Evolutionary conservation across 1,140 invertebrate genomes (phyloP).

Genomic region (Lasaia peninsularis): DNA sequence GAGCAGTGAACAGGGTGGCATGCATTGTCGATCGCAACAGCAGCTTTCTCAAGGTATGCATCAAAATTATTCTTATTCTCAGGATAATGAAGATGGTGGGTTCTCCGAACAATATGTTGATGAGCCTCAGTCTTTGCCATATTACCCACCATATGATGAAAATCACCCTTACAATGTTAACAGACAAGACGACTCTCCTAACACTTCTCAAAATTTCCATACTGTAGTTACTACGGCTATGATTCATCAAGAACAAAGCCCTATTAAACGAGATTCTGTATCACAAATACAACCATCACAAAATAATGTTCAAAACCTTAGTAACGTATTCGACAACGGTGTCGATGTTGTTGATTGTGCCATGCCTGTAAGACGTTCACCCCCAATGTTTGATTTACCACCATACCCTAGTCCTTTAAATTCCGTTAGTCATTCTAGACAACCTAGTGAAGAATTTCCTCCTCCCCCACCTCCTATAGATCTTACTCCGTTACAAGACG

Average conservation of each 20-base stretch:
- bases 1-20: constrained; percentile 62
- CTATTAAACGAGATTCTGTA: constrained; percentile 75
- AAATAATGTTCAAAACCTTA: constrained; percentile 63
- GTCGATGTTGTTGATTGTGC: constrained; percentile 81
- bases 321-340: constrained; percentile 66
- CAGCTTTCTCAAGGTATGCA: constrained; percentile 50
- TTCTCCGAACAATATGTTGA: constrained; percentile 75
- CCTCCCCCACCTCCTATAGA: constrained; percentile 89
- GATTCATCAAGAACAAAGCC: constrained; percentile 88
- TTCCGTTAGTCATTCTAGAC: constrained; percentile 87
- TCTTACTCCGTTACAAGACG: constrained; percentile 78
- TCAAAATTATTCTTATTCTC: constrained; percentile 35
- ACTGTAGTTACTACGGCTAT: constrained; percentile 88
- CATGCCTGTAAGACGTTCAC: constrained; percentile 51
- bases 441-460: constrained; percentile 92
- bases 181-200: constrained; percentile 53
- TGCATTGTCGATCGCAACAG: constrained; percentile 75
- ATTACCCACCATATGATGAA: constrained; percentile 78
- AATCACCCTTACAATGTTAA: constrained; percentile 51
- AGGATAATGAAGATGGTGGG: constrained; percentile 65
- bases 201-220: constrained; percentile 67
- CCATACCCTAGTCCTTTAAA: constrained; percentile 88
- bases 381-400: constrained; percentile 80
- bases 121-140: constrained; percentile 82
- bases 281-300: constrained; percentile 44